A percentile compares a stretch with the other conserved stretches of the same genome.
These are phyloP conservation scores for Sycophila sp. DNA, from an alignment of 1,140 invertebrate genomes.

Conservation along the genomic window DNA sequence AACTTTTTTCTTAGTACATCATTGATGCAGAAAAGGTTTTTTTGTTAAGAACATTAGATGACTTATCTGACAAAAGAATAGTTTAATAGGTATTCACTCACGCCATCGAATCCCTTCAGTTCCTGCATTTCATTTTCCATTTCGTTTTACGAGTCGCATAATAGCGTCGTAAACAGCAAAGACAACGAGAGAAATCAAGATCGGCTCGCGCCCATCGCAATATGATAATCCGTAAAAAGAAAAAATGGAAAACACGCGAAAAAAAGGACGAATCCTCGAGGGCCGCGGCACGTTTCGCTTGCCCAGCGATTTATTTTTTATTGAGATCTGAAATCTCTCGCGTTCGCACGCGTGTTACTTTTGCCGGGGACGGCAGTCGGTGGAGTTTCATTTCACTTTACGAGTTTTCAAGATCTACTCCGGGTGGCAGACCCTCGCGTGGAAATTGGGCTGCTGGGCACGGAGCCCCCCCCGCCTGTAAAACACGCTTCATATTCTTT, in stretches of 20 bases:
- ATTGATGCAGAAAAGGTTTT: no score
- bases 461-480: no score
- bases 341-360: neutral
- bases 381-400: slow-evolving; percentile 65
- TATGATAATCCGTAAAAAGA: slow-evolving; percentile 31
- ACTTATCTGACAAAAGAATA: no score
- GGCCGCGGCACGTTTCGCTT: neutral
- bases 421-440: slow-evolving; percentile 3
- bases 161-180: slow-evolving; percentile 38
- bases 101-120: no score
- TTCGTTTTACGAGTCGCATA: slow-evolving; percentile 36
- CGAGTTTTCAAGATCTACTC: slow-evolving; percentile 61
- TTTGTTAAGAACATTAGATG: no score
- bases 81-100: neutral
- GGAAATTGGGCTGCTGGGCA: slow-evolving; percentile 44
- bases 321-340: neutral
- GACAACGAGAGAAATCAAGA: slow-evolving; percentile 27
- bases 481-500: slow-evolving; percentile 47
- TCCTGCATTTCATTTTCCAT: slow-evolving; percentile 33
- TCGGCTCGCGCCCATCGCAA: slow-evolving; percentile 22
- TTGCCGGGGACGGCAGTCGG: no score
- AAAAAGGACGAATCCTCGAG: slow-evolving; percentile 3
- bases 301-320: slow-evolving; percentile 19
- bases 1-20: no score
- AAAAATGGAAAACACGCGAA: neutral